These are phyloP conservation scores for Tinamus guttatus DNA, from an alignment of 2,113 vertebrate genomes.

Conservation along the genomic window DNA sequence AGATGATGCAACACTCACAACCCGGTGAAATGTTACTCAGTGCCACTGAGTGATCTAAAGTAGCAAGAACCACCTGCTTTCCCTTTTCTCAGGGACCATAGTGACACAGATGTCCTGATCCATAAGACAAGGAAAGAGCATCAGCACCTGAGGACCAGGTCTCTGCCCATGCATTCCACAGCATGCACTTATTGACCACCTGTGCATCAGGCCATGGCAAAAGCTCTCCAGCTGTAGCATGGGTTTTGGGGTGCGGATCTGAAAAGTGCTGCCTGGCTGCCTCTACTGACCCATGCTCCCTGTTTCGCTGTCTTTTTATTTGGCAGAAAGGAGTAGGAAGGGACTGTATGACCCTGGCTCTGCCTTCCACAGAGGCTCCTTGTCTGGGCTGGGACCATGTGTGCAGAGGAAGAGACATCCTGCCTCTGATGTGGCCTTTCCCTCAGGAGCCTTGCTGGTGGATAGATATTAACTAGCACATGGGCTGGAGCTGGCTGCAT, in stretches of 20 bases:
- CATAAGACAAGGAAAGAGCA: background rate
- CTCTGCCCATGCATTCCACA: background rate
- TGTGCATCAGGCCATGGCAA: rapidly evolving
- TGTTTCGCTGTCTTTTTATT: background rate
- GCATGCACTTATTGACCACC: rapidly evolving
- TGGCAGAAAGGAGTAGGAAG: background rate
- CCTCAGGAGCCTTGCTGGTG: background rate
- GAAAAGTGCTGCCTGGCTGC: background rate
- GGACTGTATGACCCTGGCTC: background rate
- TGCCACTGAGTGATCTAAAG: background rate
- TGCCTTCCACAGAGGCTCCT: background rate
- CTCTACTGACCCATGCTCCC: background rate
- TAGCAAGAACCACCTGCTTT: background rate
- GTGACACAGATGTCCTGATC: background rate
- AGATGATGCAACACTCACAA: background rate
- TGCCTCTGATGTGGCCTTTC: background rate
- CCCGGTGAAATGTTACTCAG: background rate
- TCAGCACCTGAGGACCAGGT: background rate
- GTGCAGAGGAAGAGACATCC: background rate
- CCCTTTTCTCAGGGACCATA: background rate
- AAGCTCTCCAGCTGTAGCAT: background rate
- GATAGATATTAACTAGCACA: background rate
- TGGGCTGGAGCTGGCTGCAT: background rate
- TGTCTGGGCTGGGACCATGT: rapidly evolving
- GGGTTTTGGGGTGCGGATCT: background rate